A percentile compares a stretch with the other conserved stretches of the same genome.
Evolutionary conservation across 2,113 vertebrate species (phyloP).

Genomic region (Campylomormyrus tamandua): DNA sequence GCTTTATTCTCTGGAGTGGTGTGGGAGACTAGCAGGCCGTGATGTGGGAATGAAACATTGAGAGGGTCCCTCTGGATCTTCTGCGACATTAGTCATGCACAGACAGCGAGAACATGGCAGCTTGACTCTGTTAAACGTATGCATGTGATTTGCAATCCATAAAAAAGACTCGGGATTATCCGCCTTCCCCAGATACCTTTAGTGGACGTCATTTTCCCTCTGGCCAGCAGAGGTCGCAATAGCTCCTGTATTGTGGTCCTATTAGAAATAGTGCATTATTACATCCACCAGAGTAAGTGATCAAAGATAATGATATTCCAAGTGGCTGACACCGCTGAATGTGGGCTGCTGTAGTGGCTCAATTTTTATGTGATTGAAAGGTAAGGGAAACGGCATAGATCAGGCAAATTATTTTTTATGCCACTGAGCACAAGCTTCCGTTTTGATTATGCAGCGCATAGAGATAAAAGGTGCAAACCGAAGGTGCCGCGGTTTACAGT

Average conservation of each 20-base stretch:
- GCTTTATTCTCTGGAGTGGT: not conserved
- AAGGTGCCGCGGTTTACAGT: not conserved
- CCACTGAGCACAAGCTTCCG: not conserved
- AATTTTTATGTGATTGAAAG: conserved; percentile 29
- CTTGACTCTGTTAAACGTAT: not conserved
- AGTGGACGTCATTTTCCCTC: not conserved
- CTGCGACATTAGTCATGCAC: not conserved
- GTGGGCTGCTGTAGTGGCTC: conserved; percentile 18
- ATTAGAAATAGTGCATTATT: not conserved
- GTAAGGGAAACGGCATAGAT: conserved; percentile 14
- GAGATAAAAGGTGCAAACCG: not conserved
- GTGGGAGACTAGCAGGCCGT: not conserved
- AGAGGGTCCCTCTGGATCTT: not conserved
- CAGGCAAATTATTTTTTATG: conserved; percentile 12
- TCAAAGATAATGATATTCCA: conserved; percentile 20
- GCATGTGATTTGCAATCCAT: not conserved
- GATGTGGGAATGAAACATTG: not conserved
- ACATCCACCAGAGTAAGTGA: not conserved
- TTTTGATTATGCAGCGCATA: not conserved
- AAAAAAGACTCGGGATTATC: not conserved
- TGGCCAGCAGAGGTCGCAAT: conserved; percentile 54
- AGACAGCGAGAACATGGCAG: not conserved
- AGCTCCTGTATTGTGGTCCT: conserved; percentile 13
- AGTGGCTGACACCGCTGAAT: conserved; percentile 5
- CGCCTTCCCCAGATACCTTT: not conserved